Evolutionary conservation across 2,888 invertebrate genomes (phyloP).

Genomic region (Drosophila crucigera): DNA sequence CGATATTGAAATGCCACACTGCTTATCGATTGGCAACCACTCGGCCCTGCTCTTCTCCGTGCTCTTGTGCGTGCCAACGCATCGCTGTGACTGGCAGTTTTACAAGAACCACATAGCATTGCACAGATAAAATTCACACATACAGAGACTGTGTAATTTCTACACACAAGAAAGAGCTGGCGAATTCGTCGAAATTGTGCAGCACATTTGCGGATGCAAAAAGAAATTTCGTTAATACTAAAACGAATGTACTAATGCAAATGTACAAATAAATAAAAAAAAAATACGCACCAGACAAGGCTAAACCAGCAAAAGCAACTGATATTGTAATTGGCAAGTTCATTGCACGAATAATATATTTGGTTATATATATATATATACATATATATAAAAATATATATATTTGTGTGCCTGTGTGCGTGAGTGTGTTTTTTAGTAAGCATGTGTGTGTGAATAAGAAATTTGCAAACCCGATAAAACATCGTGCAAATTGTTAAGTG

Average conservation of each 20-base stretch:
- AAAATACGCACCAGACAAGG: slow-evolving; percentile 7
- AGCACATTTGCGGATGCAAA: slow-evolving; percentile 42
- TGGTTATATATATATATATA: slow-evolving; percentile 64
- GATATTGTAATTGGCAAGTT: slow-evolving; percentile 73
- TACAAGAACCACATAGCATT: slow-evolving; percentile 62
- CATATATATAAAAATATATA: slow-evolving; percentile 47
- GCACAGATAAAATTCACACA: slow-evolving; percentile 67
- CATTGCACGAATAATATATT: slow-evolving; percentile 80
- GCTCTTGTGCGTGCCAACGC: slow-evolving; percentile 38
- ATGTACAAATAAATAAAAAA: slow-evolving; percentile 24
- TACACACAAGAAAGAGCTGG: slow-evolving; percentile 47
- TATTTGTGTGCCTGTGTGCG: slow-evolving; percentile 31
- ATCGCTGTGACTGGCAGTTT: slow-evolving; percentile 60
- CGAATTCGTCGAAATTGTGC: slow-evolving; percentile 38
- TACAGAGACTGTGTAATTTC: slow-evolving; percentile 68
- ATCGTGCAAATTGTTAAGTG: slow-evolving; percentile 61
- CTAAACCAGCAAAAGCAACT: slow-evolving; percentile 27
- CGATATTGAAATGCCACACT: slow-evolving; percentile 33
- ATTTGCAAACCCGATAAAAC: slow-evolving; percentile 67
- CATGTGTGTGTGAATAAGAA: slow-evolving; percentile 62
- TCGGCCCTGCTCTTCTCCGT: slow-evolving; percentile 16
- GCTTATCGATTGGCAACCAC: slow-evolving; percentile 32
- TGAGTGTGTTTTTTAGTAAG: slow-evolving; percentile 37
- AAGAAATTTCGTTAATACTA: slow-evolving; percentile 18
- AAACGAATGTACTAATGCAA: slow-evolving; percentile 11